Percentiles rank a stretch among this genome's conserved stretches.
Conservation (phyloP, 2,888 invertebrate genomes). For the Cheilosia impressa region DNA sequence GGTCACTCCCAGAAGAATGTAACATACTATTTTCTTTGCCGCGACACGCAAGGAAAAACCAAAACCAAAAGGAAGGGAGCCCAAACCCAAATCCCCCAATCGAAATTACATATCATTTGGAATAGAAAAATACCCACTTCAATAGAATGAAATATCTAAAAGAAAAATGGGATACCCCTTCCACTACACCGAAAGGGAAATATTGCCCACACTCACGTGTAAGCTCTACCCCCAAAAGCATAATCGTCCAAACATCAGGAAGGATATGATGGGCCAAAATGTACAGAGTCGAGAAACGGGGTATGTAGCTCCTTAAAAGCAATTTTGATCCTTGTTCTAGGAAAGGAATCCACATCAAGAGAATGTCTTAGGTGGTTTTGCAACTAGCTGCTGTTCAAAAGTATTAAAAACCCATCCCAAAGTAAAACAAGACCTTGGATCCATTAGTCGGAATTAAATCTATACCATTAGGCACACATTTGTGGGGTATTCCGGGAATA, state of each 20-base stretch:
- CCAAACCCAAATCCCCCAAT: conserved; percentile 17
- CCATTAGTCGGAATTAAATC: conserved; percentile 74
- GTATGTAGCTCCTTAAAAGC: conserved; percentile 32
- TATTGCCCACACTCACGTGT: conserved; percentile 19
- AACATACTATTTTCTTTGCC: background rate
- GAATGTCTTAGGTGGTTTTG: conserved; percentile 36
- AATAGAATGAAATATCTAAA: conserved; percentile 48
- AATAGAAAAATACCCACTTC: conserved; percentile 34
- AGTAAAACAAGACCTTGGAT: conserved; percentile 26
- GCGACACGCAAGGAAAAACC: background rate
- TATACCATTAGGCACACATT: conserved; percentile 44
- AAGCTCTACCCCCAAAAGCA: conserved; percentile 4
- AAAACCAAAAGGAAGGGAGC: background rate
- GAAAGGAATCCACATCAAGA: conserved; percentile 29
- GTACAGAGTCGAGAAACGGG: background rate
- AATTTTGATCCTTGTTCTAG: conserved; percentile 38
- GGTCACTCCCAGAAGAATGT: conserved; percentile 46
- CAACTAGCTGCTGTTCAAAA: conserved; percentile 11
- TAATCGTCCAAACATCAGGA: conserved; percentile 36
- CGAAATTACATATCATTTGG: conserved; percentile 43
- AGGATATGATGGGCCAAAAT: background rate
- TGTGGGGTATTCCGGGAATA: conserved; percentile 43
- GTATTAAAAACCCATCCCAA: conserved; percentile 19
- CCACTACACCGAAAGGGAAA: background rate
- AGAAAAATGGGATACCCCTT: conserved; percentile 1